Conservation (phyloP, 1,140 invertebrate genomes). For the Littorina saxatilis region DNA sequence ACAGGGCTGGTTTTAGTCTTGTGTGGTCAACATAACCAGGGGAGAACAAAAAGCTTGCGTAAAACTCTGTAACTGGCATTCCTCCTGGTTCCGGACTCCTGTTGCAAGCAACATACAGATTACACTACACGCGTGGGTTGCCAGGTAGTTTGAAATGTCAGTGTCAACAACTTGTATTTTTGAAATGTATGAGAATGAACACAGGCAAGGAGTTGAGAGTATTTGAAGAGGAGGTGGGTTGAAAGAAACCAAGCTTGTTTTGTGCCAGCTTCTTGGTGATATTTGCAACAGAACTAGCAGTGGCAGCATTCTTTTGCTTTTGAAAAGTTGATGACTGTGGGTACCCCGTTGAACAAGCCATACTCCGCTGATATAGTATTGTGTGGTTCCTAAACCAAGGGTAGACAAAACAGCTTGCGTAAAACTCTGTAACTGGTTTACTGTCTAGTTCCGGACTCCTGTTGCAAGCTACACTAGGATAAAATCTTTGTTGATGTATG, state of each 20-base stretch:
- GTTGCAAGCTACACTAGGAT: constrained; percentile 31
- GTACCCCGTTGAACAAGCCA: constrained; percentile 37
- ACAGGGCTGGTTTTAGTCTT: neutral
- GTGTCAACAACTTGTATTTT: too few relatives aligned
- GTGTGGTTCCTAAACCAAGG: constrained; percentile 18
- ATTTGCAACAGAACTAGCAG: too few relatives aligned
- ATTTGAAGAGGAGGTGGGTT: too few relatives aligned
- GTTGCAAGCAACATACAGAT: constrained; percentile 36
- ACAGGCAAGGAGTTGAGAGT: too few relatives aligned
- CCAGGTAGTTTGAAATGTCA: too few relatives aligned
- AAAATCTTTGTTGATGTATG: neutral
- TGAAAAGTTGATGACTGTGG: too few relatives aligned
- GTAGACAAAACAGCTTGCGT: constrained; percentile 36
- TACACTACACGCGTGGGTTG: too few relatives aligned
- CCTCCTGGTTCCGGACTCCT: constrained; percentile 5
- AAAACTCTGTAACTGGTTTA: constrained; percentile 22
- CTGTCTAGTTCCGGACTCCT: constrained; percentile 10
- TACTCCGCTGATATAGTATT: neutral
- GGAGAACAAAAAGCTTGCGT: constrained; percentile 37
- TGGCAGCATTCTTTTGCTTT: too few relatives aligned
- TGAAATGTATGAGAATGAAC: too few relatives aligned
- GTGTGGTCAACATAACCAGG: neutral
- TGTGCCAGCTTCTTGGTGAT: too few relatives aligned
- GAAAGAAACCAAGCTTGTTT: too few relatives aligned
- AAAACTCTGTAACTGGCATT: constrained; percentile 20